A percentile compares a stretch with the other conserved stretches of the same genome.
phyloP scores from a whole-genome alignment of 2,113 vertebrate species.

The Setophaga coronata region DNA sequence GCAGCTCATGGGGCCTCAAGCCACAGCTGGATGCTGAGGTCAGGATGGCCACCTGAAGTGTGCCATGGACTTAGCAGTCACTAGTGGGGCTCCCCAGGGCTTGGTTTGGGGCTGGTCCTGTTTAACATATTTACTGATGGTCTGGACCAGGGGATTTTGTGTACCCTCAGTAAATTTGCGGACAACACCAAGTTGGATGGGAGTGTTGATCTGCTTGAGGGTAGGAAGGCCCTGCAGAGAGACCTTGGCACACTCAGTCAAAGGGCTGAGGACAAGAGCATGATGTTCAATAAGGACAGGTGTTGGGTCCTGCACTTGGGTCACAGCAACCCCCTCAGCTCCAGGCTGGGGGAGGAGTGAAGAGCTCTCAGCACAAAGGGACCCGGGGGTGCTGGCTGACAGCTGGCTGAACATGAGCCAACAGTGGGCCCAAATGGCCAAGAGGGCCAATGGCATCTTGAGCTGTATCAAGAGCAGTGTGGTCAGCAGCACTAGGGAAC shows the following conservation, averaged over 20 bases:
- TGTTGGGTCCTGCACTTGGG: background rate
- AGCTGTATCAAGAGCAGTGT: background rate
- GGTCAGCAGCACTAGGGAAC: background rate
- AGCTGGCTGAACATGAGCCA: background rate
- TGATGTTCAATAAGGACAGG: background rate
- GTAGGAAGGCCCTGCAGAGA: background rate
- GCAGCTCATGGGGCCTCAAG: background rate
- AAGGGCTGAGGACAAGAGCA: rapidly evolving
- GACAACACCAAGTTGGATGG: background rate
- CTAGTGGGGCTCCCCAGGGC: background rate
- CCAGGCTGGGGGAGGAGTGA: background rate
- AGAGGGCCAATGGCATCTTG: background rate
- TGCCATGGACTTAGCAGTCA: background rate
- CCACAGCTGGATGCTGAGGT: rapidly evolving
- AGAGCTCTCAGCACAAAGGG: background rate
- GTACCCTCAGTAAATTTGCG: background rate
- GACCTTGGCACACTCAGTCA: background rate
- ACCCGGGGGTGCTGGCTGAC: background rate
- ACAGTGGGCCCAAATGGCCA: background rate
- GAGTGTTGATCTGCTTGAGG: background rate
- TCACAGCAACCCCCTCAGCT: background rate
- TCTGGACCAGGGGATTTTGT: background rate
- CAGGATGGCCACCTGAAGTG: rapidly evolving
- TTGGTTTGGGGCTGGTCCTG: rapidly evolving
- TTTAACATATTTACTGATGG: background rate